Evolutionary conservation across 2,113 vertebrate species (phyloP), one percentile per base, ranked within the genome.

Genomic region (Pluvialis apricaria): DNA sequence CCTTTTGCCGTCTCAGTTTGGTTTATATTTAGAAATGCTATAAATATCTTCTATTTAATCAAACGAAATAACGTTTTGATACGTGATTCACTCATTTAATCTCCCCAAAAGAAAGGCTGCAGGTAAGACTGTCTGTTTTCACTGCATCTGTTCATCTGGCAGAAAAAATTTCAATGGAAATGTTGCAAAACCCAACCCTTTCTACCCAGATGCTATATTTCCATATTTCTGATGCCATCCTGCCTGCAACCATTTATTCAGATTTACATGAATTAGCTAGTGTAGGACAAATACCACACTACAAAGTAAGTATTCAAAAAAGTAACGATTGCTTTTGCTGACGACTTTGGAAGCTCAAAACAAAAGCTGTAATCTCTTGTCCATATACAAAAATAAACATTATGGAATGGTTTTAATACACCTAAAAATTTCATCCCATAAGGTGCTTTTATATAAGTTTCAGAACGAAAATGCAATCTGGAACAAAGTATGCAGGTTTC

Each of bases 201-300:
- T 85, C 86, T 79, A 91, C 86, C 83, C 96, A 97, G 91, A 91
- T 96, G 96, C 83, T 89, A 3, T 45, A 97, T 94, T 97, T 97
- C 95, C 92, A 90, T 97, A 82, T 82, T 90, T 96, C 90, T 92
- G 92, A 94, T 95, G 78, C 88, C 94, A 93, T 71, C 94, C 83
- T 86, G 92, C 88, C 57, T 91, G 61, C 69, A 86, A 95, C 71
- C 78, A 82, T 83, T 86, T n/a, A 34, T 91, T 90, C 57, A 94
- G 86, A 88, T 84, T 93, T 79, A 40, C 73, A 82, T 90, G 88
- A 94, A 97, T 93, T 97, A 94, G 94, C 72, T 13, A 21, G 64
- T 16, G 57, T 78, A 78, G 88, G 88, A 75, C 69, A 89, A 86
- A 82, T 3, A 88, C 25, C 62, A 73, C 71, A 54, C 73, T 82